Conservation (phyloP, 2,113 vertebrate species). For the Tiliqua scincoides region DNA sequence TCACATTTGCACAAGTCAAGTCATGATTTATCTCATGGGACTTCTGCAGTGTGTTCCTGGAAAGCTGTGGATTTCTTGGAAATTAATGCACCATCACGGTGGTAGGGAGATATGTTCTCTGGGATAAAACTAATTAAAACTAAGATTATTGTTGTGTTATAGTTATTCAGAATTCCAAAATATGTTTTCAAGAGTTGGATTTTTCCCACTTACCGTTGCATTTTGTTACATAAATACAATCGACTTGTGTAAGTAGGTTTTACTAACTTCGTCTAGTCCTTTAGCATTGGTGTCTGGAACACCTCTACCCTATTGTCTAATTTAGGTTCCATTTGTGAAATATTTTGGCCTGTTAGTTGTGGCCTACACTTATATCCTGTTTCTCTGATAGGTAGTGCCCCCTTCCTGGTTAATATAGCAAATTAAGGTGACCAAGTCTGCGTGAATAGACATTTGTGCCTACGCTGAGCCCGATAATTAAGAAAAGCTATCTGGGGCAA, state of each 20-base stretch:
- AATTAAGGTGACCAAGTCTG: constrained; percentile 14
- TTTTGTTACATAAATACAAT: neutral
- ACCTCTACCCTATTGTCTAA: neutral
- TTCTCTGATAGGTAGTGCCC: constrained; percentile 30
- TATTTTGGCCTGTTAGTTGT: neutral
- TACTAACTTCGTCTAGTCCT: neutral
- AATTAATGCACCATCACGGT: neutral
- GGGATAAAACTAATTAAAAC: neutral
- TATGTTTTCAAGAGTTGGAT: constrained; percentile 29
- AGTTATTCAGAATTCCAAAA: constrained; percentile 23
- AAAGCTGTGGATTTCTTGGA: neutral
- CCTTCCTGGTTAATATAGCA: constrained; percentile 24
- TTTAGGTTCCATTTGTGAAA: neutral
- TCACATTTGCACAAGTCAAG: neutral
- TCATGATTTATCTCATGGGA: neutral
- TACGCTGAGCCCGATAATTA: constrained; percentile 13
- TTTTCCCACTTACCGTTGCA: constrained; percentile 18
- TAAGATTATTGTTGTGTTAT: neutral
- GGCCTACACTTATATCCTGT: constrained; percentile 42
- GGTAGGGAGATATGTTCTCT: no score
- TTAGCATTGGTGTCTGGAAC: neutral
- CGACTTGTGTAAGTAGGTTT: neutral
- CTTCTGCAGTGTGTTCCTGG: neutral
- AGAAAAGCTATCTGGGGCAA: neutral
- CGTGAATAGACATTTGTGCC: neutral